Evolutionary conservation across 2,113 vertebrate species (phyloP), one percentile per base, ranked within the genome.

Genomic region (Tautogolabrus adspersus): DNA sequence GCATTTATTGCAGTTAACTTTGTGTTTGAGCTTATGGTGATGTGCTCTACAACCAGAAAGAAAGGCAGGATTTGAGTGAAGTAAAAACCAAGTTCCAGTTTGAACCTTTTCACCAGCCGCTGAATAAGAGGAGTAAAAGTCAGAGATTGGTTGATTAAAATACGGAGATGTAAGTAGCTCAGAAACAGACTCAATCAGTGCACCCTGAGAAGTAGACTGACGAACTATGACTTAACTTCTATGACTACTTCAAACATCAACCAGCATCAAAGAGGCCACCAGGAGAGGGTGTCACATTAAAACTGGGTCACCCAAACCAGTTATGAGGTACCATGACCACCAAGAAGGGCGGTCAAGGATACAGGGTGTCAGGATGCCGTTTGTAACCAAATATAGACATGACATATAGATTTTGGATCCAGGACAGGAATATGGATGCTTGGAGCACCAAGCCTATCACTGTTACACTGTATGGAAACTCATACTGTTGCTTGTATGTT

Each of bases 311-410:
- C n/a, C 44, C 58, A 47, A 40, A 56, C 21, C 62, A 62, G 57
- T 60, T 66, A 70, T 68, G 75, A 49, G 66, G 76, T 47, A 68
- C 58, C 66, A 42, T 10, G 16, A 62, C 8, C 3, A 47, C 56
- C 38, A 37, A 26, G 52, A 57, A 51, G 16, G 40, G 55, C 30
- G 49, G 56, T 22, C 15, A 22, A 66, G 23, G 51, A 38, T 46
- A 55, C 30, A 18, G 69, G 22, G 44, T 57, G 58, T 72, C 74
- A 23, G 38, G 34, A 66, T 1, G 21, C n/a, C 34, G 72, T 68
- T 81, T 79, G 71, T 34, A 70, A 34, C 80, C 73, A 75, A 77
- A 75, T 89, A 87, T 75, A 87, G 75, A 79, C 42, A 52, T 37
- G 73, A 58, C 8, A 15, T 65, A 74, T 59, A 8, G 67, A 79